Evolutionary conservation across 2,888 invertebrate species (phyloP).

Genomic region (Noctuana brunneofusca): DNA sequence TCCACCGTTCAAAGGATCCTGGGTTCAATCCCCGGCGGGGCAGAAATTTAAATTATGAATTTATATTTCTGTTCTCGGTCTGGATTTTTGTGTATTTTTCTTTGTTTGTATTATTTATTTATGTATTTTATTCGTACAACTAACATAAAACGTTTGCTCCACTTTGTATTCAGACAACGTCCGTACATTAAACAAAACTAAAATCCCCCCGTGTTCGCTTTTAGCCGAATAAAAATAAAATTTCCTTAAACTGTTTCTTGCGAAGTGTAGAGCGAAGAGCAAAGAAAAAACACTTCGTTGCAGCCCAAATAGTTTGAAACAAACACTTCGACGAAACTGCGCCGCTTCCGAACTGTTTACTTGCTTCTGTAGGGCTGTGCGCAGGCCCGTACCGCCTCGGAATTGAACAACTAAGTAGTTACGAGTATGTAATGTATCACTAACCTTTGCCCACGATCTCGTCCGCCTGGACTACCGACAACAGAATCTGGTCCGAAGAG

Average conservation of each 20-base stretch:
- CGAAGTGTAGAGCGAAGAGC: constrained; percentile 21
- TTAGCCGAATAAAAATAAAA: constrained; percentile 14
- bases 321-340: constrained; percentile 32
- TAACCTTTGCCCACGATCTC: too few relatives aligned
- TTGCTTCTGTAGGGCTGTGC: constrained; percentile 14
- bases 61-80: too few relatives aligned
- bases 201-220: constrained; percentile 6
- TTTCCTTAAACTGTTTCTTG: constrained; percentile 33
- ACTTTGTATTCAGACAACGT: background rate
- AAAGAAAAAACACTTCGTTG: constrained; percentile 32
- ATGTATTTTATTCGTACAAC: too few relatives aligned
- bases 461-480: too few relatives aligned
- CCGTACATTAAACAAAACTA: constrained; percentile 13
- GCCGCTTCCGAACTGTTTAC: constrained; percentile 31
- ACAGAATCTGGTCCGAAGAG: too few relatives aligned
- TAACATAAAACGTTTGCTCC: background rate
- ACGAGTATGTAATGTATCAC: too few relatives aligned
- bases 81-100: too few relatives aligned
- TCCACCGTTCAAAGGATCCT: too few relatives aligned
- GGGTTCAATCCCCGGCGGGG: too few relatives aligned
- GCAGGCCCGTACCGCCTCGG: background rate
- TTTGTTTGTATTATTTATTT: too few relatives aligned
- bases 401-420: too few relatives aligned
- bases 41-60: too few relatives aligned
- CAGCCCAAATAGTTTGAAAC: constrained; percentile 34